These are phyloP conservation scores for Mantis religiosa DNA, from an alignment of 2,888 invertebrate species.

Conservation along the genomic window DNA sequence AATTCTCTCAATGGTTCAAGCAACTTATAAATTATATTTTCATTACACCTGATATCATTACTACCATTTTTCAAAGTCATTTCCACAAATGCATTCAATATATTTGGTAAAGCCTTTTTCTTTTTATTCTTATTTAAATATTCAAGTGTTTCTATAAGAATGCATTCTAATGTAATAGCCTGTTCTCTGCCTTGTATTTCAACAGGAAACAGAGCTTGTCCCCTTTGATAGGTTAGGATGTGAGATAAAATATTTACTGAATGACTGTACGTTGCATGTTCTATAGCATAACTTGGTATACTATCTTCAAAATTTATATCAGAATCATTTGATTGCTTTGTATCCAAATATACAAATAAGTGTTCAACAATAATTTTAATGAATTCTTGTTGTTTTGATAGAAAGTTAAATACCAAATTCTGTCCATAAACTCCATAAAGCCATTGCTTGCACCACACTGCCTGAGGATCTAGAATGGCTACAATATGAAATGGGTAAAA, in stretches of 20 bases:
- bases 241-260: constrained; percentile 16
- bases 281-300: background rate
- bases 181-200: background rate
- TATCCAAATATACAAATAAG: background rate
- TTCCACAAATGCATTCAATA: background rate
- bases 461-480: constrained; percentile 25
- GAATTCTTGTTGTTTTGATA: constrained; percentile 1
- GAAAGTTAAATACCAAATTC: constrained; percentile 12
- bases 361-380: background rate
- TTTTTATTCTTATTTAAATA: constrained; percentile 4
- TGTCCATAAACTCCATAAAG: constrained; percentile 21
- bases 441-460: constrained; percentile 21
- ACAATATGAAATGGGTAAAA: constrained; percentile 23
- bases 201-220: constrained; percentile 20
- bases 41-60: background rate
- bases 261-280: constrained; percentile 15
- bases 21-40: background rate
- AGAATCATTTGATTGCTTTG: background rate
- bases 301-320: background rate
- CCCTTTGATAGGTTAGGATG: constrained; percentile 10
- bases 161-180: constrained; percentile 11
- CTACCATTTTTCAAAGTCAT: background rate
- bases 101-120: background rate
- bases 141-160: constrained; percentile 2
- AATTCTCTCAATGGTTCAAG: background rate